These are phyloP conservation scores for Oncorhynchus mykiss DNA, from an alignment of 2,113 vertebrate species.

Conservation along the genomic window DNA sequence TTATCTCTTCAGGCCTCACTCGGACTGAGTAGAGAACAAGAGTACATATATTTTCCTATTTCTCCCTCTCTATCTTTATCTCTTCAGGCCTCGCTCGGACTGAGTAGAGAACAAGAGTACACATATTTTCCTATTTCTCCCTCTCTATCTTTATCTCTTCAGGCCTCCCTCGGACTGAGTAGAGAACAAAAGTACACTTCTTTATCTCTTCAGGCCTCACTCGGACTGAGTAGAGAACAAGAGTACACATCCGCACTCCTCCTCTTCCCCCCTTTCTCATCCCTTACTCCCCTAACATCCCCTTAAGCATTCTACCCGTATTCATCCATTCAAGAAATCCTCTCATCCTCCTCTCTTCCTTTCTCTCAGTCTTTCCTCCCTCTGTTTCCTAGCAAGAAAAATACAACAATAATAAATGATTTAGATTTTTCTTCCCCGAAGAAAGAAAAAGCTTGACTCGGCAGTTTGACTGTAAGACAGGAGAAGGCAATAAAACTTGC, in stretches of 20 bases:
- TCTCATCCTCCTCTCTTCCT: constrained; percentile 27
- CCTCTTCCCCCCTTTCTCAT: constrained; percentile 17
- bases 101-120: too few relatives aligned
- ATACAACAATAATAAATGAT: constrained; percentile 72
- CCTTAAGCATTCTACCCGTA: constrained; percentile 53
- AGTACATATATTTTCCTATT: too few relatives aligned
- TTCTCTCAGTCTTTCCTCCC: constrained; percentile 47
- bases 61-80: too few relatives aligned
- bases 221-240: constrained; percentile 44
- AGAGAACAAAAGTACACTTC: too few relatives aligned
- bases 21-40: too few relatives aligned
- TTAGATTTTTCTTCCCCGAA: constrained; percentile 59
- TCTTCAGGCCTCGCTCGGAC: too few relatives aligned
- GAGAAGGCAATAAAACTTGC: constrained; percentile 65
- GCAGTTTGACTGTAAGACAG: constrained; percentile 66
- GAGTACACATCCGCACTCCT: constrained; percentile 5
- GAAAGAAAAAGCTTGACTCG: constrained; percentile 62
- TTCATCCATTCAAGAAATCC: constrained; percentile 47
- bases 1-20: too few relatives aligned
- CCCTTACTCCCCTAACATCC: constrained; percentile 23
- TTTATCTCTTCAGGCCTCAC: constrained; percentile 48
- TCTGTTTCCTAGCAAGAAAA: constrained; percentile 28
- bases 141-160: too few relatives aligned
- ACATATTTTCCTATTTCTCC: too few relatives aligned
- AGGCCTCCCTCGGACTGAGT: too few relatives aligned